Base-by-base conservation (phyloP, 1,140 invertebrate genomes). In the Drosophila ambigua region DNA sequence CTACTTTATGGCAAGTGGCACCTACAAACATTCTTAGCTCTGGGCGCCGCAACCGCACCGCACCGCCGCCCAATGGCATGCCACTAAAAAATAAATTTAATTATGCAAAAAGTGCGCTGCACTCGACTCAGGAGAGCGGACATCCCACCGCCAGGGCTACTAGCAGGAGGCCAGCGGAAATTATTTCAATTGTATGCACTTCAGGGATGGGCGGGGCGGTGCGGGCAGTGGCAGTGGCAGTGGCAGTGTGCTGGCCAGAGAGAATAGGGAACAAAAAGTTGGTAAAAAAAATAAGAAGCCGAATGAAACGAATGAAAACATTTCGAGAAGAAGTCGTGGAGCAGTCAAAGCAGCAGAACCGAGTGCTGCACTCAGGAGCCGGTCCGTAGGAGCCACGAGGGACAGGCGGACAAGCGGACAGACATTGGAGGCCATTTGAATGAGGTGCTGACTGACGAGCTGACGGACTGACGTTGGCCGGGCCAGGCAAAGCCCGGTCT, bases 171-270 rank as follows among this genome's bases (percentile, higher is more conserved):
- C 63, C 49, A 79, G 75, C 74, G 84, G 77, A 89, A 89, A 89
- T 89, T 89, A 89, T 89, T 89, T 89, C 84, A 89, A 89, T 84
- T 90, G 87, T 85, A 73, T 90, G 78, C 87, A 90, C 81, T 90
- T 77, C 60, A 89, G 57, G 51, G 64, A 59, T 58, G 54, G 53
- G 66, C 55, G 35, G 68, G 53, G 48, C 24, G 43, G 60, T 46
- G 60, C 59, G 54, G 50, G 62, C 59, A 35, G 73, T 50, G 49
- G n/a, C 4, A 11, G 68, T 50, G 44, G 24, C 31, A 4, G 8
- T 31, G 28, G 24, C 31, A 11, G 8, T 31, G 28, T 3, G 28
- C 28, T 31, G 28, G 41, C 13, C 39, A 46, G 26, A 51, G 52
- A 68, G 44, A 67, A 63, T 66, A 62, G 52, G 61, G 60, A 63